Conservation (phyloP, 2,888 invertebrate species). For the Drosophila anomalata region DNA sequence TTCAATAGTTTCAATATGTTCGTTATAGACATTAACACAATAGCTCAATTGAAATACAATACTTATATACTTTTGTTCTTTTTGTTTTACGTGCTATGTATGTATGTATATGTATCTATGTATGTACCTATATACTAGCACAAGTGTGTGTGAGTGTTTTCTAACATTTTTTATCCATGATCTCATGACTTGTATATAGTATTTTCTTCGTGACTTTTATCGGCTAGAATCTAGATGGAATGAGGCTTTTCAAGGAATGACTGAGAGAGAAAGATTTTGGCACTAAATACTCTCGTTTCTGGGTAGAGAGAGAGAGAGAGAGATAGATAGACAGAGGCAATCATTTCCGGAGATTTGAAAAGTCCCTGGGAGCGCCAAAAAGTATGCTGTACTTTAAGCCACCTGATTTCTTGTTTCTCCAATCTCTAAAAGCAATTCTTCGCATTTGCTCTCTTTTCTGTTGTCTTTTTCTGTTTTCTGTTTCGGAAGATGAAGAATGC, state of each 20-base stretch:
- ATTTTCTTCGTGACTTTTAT: not conserved
- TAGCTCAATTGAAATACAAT: slow-evolving; percentile 47
- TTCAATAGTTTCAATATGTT: slow-evolving; percentile 41
- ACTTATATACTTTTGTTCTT: slow-evolving; percentile 34
- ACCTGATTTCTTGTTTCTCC: not conserved
- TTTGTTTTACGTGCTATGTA: slow-evolving; percentile 22
- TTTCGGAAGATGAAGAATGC: slow-evolving; percentile 26
- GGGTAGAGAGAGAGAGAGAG: not conserved
- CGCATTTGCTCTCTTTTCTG: not conserved
- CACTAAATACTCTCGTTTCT: slow-evolving; percentile 1
- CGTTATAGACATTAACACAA: slow-evolving; percentile 62
- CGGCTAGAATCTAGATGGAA: not conserved
- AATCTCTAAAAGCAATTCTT: not conserved
- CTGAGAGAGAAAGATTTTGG: not conserved
- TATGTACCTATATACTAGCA: slow-evolving; percentile 19
- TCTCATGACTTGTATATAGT: not conserved
- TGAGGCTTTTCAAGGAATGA: not conserved
- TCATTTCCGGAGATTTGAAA: not conserved
- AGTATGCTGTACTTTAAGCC: not conserved
- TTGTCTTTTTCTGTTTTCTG: not conserved
- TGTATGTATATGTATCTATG: slow-evolving; percentile 21
- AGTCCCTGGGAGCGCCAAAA: not conserved
- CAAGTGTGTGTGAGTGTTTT: not conserved
- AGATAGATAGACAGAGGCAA: not conserved
- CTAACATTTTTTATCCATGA: slow-evolving; percentile 18